Conservation (phyloP, 1,140 invertebrate species). For the Sitodiplosis mosellana region DNA sequence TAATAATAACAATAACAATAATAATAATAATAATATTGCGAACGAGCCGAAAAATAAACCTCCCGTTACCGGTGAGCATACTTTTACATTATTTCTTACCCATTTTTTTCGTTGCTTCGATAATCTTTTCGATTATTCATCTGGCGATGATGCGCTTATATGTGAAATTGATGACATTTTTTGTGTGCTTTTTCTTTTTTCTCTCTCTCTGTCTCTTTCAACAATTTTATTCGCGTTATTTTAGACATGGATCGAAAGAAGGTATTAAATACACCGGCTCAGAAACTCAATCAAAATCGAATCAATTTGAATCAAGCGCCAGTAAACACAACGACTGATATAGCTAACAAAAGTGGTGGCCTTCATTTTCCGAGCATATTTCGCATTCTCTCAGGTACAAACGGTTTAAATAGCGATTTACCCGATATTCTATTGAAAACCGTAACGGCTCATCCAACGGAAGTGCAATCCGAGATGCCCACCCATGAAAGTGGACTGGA, state of each 20-base stretch:
- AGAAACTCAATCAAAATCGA: conserved; percentile 26
- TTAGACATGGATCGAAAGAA: conserved; percentile 34
- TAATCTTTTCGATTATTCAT: no score
- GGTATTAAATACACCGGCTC: conserved; percentile 48
- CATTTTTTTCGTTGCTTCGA: no score
- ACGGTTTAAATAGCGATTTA: conserved; percentile 57
- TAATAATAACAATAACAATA: conserved; percentile 7
- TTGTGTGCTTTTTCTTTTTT: no score
- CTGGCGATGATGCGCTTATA: no score
- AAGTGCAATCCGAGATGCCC: neutral
- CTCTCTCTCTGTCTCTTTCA: no score
- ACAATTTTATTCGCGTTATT: no score
- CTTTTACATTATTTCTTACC: no score
- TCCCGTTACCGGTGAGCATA: no score
- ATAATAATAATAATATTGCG: conserved; percentile 4
- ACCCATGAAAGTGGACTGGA: conserved; percentile 7
- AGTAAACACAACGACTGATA: neutral
- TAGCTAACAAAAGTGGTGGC: conserved; percentile 21
- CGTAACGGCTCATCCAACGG: conserved; percentile 33
- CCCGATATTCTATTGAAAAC: conserved; percentile 50
- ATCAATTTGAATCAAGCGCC: conserved; percentile 8
- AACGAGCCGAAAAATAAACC: neutral
- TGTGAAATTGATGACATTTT: no score
- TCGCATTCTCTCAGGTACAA: conserved; percentile 59
- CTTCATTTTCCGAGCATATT: conserved; percentile 52